Conservation (phyloP, 2,888 invertebrate species). For the Bimastos eiseni region DNA sequence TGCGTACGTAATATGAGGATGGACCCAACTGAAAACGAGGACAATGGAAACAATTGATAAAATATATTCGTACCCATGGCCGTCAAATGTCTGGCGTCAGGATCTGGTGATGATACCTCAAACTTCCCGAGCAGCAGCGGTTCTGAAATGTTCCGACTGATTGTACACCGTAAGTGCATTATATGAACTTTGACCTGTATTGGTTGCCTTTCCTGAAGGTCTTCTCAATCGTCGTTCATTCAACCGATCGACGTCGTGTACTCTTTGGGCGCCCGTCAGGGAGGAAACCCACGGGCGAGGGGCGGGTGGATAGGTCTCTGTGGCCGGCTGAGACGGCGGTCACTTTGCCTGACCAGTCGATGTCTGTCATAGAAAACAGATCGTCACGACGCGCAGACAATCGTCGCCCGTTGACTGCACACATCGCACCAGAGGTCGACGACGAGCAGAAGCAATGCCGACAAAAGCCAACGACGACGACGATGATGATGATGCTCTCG, state of each 20-base stretch:
- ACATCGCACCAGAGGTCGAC: background rate
- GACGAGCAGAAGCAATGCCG: background rate
- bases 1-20: too few species aligned
- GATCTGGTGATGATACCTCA: too few species aligned
- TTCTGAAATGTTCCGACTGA: background rate
- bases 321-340: background rate
- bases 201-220: background rate
- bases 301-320: too few species aligned
- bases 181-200: background rate
- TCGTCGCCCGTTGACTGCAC: background rate
- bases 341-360: background rate
- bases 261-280: background rate
- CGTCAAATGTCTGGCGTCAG: too few species aligned
- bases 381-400: background rate
- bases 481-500: background rate
- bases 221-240: conserved; percentile 5
- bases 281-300: too few species aligned
- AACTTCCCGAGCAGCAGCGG: too few species aligned
- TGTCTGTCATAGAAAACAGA: background rate
- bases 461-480: background rate
- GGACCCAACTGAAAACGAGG: too few species aligned
- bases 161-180: background rate
- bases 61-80: too few species aligned
- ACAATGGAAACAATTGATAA: too few species aligned
- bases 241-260: background rate